A percentile compares a stretch with the other conserved stretches of the same genome.
Evolutionary conservation across 2,888 invertebrate species (phyloP).

Genomic region (Parnassius glacialis): DNA sequence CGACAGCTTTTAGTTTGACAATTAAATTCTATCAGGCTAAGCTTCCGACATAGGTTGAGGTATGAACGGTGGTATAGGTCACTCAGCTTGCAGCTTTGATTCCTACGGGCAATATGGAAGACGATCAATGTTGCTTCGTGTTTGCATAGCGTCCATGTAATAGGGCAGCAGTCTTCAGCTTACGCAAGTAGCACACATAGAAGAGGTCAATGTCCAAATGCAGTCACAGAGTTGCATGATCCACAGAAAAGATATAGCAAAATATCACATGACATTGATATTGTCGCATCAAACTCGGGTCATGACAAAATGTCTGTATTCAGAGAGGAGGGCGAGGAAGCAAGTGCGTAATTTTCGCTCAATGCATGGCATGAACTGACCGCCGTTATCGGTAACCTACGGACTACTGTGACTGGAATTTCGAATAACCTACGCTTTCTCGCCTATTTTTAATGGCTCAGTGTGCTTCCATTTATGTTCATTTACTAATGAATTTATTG

Average conservation of each 20-base stretch:
- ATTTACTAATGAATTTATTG: slow-evolving; percentile 30
- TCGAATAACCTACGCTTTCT: slow-evolving; percentile 73
- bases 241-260: slow-evolving; percentile 33
- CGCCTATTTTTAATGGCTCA: slow-evolving; percentile 74
- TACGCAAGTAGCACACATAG: slow-evolving; percentile 60
- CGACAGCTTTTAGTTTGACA: slow-evolving; percentile 53
- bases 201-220: slow-evolving; percentile 53
- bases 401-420: slow-evolving; percentile 71
- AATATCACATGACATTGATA: slow-evolving; percentile 30
- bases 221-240: slow-evolving; percentile 65
- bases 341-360: slow-evolving; percentile 25
- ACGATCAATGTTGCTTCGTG: slow-evolving; percentile 64
- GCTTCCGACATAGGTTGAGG: slow-evolving; percentile 43
- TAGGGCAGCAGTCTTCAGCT: slow-evolving; percentile 38
- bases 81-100: slow-evolving; percentile 28
- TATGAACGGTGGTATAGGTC: slow-evolving; percentile 39
- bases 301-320: slow-evolving; percentile 56
- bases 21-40: slow-evolving; percentile 42
- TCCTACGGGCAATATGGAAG: slow-evolving; percentile 30
- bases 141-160: slow-evolving; percentile 51
- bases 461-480: slow-evolving; percentile 73
- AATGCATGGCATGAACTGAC: slow-evolving; percentile 57
- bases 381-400: slow-evolving; percentile 31
- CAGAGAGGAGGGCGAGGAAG: slow-evolving; percentile 45
- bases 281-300: slow-evolving; percentile 36